Evolutionary conservation across 2,888 invertebrate species (phyloP), one percentile per base, ranked within the genome.

Genomic region (Phyllotreta cruciferae): DNA sequence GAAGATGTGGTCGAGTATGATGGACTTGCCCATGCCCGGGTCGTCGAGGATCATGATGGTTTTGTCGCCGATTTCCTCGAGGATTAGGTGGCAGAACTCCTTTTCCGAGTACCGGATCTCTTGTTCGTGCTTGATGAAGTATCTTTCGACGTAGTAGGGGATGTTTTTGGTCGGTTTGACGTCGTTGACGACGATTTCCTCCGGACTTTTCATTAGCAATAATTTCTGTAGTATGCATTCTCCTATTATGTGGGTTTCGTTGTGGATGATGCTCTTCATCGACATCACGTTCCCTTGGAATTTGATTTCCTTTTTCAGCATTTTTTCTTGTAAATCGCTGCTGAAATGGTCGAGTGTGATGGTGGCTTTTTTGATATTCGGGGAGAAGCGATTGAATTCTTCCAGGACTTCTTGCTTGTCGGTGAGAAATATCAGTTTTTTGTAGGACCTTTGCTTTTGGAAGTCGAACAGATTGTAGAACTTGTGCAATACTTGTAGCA

Each of bases 11-110:
- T 45, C 44, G 3, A 62, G 44, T n/a, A 61, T 11, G 8, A 49
- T 47, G 2, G 45, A 53, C 50, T 61, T 61, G 11, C 61, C 61
- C 54, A 61, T 61, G 8, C 61, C 61, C 1, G 61, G 39, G 41
- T 24, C 34, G 41, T 61, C 61, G n/a, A 44, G 39, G 11, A 61
- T 38, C 10, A 55, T 24, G 11, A 61, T 61, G 13, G 55, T 49
- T 39, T 55, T 49, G 6, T n/a, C 24, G 10, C 14, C 34, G 10
- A n/a, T 7, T 8, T 38, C 14, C 6, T 39, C 10, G 5, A 53
- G 38, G 24, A 37, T 45, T n/a, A 34, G 7, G 10, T 13, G 10
- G 6, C 14, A 45, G 36, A 53, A 14, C 14, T 44, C 45, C 6
- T 14, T 53, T 53, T 44, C 54, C 6, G 38, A 13, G 24, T 3